These are phyloP conservation scores for Ceratina calcarata DNA, from an alignment of 1,140 invertebrate species.

Conservation along the genomic window DNA sequence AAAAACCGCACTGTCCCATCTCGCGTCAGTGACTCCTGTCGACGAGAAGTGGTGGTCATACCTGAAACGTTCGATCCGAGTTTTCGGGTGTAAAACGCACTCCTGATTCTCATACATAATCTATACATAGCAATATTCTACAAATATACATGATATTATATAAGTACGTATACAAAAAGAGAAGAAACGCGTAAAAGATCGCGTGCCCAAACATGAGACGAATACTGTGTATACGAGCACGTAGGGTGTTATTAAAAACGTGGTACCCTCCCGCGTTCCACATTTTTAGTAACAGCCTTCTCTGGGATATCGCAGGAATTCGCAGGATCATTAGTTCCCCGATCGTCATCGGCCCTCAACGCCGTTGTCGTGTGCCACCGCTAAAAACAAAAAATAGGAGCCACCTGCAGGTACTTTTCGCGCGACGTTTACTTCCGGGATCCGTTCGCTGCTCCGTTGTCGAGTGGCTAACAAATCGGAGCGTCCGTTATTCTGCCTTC, in stretches of 20 bases:
- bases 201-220: not conserved
- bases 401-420: constrained; percentile 59
- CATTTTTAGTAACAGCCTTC: not conserved
- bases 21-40: not conserved
- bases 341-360: constrained; percentile 25
- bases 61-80: constrained; percentile 80
- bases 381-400: constrained; percentile 11
- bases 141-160: not conserved
- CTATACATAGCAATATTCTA: not conserved
- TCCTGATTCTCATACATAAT: not conserved
- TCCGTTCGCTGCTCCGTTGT: constrained; percentile 25
- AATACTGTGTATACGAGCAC: constrained; percentile 25
- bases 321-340: not conserved
- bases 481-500: not conserved
- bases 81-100: constrained; percentile 63
- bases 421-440: constrained; percentile 35
- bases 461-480: constrained; percentile 2
- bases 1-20: constrained; percentile 11
- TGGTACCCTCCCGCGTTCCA: no score
- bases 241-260: no score
- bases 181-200: not conserved
- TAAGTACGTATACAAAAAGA: not conserved
- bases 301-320: not conserved
- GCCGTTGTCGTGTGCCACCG: constrained; percentile 36
- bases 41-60: constrained; percentile 59